Conservation (phyloP, 2,888 invertebrate genomes). For the Rhagonycha fulva region DNA sequence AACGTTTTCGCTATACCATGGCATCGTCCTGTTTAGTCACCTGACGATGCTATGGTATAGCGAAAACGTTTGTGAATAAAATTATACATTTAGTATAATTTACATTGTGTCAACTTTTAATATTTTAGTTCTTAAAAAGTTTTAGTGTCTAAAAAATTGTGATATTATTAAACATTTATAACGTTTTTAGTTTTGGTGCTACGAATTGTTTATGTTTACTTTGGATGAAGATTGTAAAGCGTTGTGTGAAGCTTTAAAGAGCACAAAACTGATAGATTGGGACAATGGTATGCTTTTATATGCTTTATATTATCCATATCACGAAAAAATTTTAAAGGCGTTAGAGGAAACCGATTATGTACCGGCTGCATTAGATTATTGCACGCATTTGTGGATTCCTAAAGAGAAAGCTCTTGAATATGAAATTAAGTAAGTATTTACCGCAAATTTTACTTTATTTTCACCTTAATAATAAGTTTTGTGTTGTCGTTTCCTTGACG, state of each 20-base stretch:
- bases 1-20: too few relatives aligned
- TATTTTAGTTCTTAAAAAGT: too few relatives aligned
- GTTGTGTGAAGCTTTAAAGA: slow-evolving; percentile 37
- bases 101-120: too few relatives aligned
- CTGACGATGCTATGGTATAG: too few relatives aligned
- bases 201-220: slow-evolving; percentile 42
- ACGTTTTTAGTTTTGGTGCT: slow-evolving; percentile 31
- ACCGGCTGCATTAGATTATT: slow-evolving; percentile 10
- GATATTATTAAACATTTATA: too few relatives aligned
- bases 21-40: too few relatives aligned
- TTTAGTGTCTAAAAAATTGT: too few relatives aligned
- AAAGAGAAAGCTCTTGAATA: slow-evolving; percentile 31
- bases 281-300: slow-evolving; percentile 35
- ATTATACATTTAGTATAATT: too few relatives aligned
- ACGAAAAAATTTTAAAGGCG: slow-evolving; percentile 34
- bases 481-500: too few relatives aligned
- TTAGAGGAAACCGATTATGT: slow-evolving; percentile 30
- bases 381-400: slow-evolving; percentile 32
- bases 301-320: slow-evolving; percentile 37
- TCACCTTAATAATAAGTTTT: too few relatives aligned
- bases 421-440: slow-evolving; percentile 34
- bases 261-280: slow-evolving; percentile 44
- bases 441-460: neutral
- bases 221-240: slow-evolving; percentile 37
- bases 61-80: too few relatives aligned